A percentile compares a stretch with the other conserved stretches of the same genome.
Conservation (phyloP, 2,888 invertebrate genomes). For the Perdita meconis region DNA sequence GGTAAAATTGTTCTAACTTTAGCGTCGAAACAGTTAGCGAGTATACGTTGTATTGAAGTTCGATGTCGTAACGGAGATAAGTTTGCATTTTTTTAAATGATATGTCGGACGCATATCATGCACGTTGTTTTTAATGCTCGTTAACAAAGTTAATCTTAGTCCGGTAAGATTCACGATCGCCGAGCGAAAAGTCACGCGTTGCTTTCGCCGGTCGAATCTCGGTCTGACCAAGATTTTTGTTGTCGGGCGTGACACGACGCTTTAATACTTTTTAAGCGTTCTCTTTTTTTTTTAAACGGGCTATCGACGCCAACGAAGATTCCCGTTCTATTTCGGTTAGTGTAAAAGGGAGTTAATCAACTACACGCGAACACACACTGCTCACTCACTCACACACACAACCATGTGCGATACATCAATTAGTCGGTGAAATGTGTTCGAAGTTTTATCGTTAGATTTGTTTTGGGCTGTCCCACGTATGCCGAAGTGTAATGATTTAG, state of each 20-base stretch:
- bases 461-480: conserved; percentile 49
- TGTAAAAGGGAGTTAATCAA: conserved; percentile 24
- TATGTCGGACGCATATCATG: conserved; percentile 65
- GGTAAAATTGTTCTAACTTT: not conserved
- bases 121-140: conserved; percentile 56
- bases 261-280: conserved; percentile 38
- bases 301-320: conserved; percentile 35
- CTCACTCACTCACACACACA: conserved; percentile 16
- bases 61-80: conserved; percentile 52
- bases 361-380: conserved; percentile 31
- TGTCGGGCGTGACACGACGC: conserved; percentile 40
- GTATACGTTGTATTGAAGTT: conserved; percentile 35
- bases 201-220: conserved; percentile 31
- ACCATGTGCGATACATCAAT: conserved; percentile 25
- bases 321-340: conserved; percentile 44
- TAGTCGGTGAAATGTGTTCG: conserved; percentile 38
- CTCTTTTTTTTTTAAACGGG: conserved; percentile 41
- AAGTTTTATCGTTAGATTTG: conserved; percentile 57
- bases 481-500: conserved; percentile 18
- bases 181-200: conserved; percentile 6
- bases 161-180: conserved; percentile 25
- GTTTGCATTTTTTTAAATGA: conserved; percentile 73
- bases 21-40: conserved; percentile 9
- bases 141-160: conserved; percentile 48
- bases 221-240: conserved; percentile 40